These are phyloP conservation scores for Zoanthus sociatus DNA, from an alignment of 92 coral and sea anemone species.

Conservation along the genomic window DNA sequence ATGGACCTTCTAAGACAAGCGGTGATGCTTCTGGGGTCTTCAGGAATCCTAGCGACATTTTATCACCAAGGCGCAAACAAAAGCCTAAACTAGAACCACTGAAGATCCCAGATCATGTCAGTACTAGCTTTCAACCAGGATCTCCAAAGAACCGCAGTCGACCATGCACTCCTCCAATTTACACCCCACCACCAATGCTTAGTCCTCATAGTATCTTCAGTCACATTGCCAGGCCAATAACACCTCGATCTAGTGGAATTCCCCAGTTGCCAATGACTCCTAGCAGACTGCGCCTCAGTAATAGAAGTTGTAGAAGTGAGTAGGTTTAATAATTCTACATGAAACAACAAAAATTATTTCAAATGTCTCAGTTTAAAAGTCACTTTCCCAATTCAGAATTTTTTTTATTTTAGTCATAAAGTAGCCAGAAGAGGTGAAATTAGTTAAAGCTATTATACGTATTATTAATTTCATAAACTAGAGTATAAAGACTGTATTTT, in stretches of 20 bases:
- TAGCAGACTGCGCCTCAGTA: slow-evolving; percentile 89
- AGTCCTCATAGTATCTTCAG: slow-evolving; percentile 95
- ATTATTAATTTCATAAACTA: no score
- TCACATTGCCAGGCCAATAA: slow-evolving; percentile 85
- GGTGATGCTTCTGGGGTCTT: slow-evolving; percentile 69
- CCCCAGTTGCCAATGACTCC: slow-evolving; percentile 93
- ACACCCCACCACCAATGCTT: slow-evolving; percentile 99
- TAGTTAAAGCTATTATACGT: no score
- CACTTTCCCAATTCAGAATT: no score
- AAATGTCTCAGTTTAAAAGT: no score
- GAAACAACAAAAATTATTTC: no score
- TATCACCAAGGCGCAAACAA: slow-evolving; percentile 87
- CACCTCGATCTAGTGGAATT: slow-evolving; percentile 84
- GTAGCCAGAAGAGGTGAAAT: no score
- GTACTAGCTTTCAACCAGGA: slow-evolving; percentile 75
- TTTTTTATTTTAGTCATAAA: no score
- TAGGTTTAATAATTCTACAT: not conserved
- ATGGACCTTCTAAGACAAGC: slow-evolving; percentile 43
- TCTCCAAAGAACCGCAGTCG: slow-evolving; percentile 75
- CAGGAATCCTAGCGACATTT: slow-evolving; percentile 86
- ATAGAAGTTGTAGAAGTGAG: slow-evolving; percentile 95
- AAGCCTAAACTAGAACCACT: slow-evolving; percentile 94
- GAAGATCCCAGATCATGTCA: slow-evolving; percentile 85
- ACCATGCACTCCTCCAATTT: slow-evolving; percentile 90
- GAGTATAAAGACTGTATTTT: no score